Evolutionary conservation across 1,140 invertebrate genomes (phyloP), one percentile per base, ranked within the genome.

Genomic region (Zaprionus inermis): DNA sequence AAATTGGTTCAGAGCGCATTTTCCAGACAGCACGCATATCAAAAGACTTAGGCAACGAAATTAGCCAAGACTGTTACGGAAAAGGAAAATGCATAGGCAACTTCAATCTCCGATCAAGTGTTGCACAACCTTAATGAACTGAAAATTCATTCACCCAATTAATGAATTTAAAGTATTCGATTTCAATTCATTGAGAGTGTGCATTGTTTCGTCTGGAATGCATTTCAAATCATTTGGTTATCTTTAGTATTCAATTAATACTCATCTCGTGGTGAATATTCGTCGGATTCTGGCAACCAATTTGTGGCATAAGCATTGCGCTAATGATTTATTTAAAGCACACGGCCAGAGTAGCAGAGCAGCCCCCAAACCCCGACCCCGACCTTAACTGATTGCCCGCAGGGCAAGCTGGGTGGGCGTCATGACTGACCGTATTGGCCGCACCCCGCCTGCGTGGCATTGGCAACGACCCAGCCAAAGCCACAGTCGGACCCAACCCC

Each of bases 321-420:
- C 74, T 88, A 88, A 88, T 88, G 84, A 88, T 88, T 89, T 89
- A 89, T 89, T 89, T 90, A 84, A 89, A 64, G 71, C 84, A 78
- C 64, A 80, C 56, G 76, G 76, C 71, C 69, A 73, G 72, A 54
- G 71, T 56, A 68, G 49, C 79, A 38, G 75, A 44, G 38, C n/a
- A 44, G 38, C 38, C 38, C 10, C 56, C 24, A 52, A 55, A 55
- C 57, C 38, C 54, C 60, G 65, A 64, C 67, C 46, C 65, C 51
- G 51, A 82, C 58, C 61, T 55, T 64, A 76, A 76, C 75, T 73
- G 84, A 89, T 88, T 88, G 80, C 77, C 84, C 80, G 79, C 61
- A 78, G 84, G 83, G 79, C 83, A 20, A 69, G 44, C 75, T 80
- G 72, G 80, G 84, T 89, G 84, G 84, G 84, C 84, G 84, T 80